Percentiles rank a stretch among this genome's conserved stretches.
Evolutionary conservation across 2,113 vertebrate genomes (phyloP).

Genomic region (Aix galericulata): DNA sequence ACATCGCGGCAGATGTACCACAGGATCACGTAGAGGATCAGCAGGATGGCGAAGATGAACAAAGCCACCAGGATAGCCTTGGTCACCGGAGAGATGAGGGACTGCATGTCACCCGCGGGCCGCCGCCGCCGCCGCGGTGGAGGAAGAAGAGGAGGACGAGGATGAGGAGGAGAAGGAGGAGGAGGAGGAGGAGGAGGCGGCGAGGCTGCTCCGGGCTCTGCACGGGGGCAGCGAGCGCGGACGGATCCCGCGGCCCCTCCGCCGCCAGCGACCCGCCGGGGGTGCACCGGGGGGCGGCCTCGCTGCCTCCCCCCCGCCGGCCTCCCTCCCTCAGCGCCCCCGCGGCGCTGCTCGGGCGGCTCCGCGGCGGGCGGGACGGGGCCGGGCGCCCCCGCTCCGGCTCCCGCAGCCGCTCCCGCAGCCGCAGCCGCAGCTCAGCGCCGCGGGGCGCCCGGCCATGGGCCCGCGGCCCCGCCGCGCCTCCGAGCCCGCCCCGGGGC

Average conservation of each 20-base stretch:
- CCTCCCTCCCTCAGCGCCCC: neutral
- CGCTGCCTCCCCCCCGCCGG: too few species aligned
- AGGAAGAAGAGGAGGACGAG: neutral
- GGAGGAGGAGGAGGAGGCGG: neutral
- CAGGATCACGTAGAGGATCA: constrained; percentile 97
- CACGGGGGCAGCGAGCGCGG: constrained; percentile 33
- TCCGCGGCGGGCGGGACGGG: neutral
- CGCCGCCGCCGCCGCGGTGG: constrained; percentile 19
- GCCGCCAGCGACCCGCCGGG: neutral
- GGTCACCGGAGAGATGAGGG: constrained; percentile 94
- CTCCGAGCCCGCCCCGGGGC: neutral
- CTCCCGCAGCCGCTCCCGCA: too few species aligned
- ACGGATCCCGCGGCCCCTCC: constrained; percentile 30
- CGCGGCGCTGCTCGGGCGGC: neutral
- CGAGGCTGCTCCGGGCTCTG: constrained; percentile 41
- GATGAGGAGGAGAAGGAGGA: neutral
- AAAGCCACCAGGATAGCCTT: constrained; percentile 95
- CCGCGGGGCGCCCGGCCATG: neutral
- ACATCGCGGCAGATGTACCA: constrained; percentile 99
- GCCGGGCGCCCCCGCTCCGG: neutral
- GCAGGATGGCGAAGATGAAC: constrained; percentile 97
- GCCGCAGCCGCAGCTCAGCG: too few species aligned
- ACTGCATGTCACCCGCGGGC: constrained; percentile 91
- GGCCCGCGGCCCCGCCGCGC: neutral
- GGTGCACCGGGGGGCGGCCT: too few species aligned